A percentile compares a stretch with the other conserved stretches of the same genome.
Conservation (phyloP, 2,113 vertebrate genomes). For the Psilopsiagon aymara region DNA sequence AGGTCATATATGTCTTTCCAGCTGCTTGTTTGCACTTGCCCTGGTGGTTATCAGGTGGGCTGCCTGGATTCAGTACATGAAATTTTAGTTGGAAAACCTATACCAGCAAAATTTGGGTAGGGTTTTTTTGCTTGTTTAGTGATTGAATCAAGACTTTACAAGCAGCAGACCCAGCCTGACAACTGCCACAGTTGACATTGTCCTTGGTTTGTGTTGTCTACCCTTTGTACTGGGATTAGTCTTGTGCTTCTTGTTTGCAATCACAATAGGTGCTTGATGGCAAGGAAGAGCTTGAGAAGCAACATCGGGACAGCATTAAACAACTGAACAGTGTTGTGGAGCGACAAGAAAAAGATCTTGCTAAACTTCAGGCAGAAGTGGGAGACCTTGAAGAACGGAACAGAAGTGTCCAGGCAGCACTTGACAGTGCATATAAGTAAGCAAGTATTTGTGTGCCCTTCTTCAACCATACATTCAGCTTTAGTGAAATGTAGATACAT, state of each 20-base stretch:
- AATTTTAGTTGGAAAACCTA: not conserved
- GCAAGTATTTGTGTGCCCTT: not conserved
- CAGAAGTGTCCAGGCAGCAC: conserved; percentile 89
- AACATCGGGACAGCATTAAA: conserved; percentile 95
- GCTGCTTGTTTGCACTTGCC: not conserved
- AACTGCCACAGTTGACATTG: not conserved
- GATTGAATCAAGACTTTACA: not conserved
- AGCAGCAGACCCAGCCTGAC: not conserved
- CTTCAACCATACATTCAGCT: not conserved
- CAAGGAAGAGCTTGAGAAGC: conserved; percentile 95
- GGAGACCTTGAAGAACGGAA: conserved; percentile 91
- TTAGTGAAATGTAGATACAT: not conserved
- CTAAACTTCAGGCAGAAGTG: conserved; percentile 78
- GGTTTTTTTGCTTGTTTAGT: not conserved
- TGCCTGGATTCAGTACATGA: not conserved
- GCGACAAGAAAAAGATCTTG: conserved; percentile 89
- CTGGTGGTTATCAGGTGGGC: not conserved
- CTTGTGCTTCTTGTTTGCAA: not conserved
- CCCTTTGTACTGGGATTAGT: not conserved
- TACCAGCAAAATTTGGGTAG: not conserved
- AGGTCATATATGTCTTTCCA: not conserved
- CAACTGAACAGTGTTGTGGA: conserved; percentile 90
- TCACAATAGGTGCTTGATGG: conserved; percentile 88
- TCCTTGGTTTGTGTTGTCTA: not conserved
- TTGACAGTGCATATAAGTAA: conserved; percentile 93